phyloP scores from a whole-genome alignment of 2,797 vertebrate species.

The Sebastes trivittatus region DNA sequence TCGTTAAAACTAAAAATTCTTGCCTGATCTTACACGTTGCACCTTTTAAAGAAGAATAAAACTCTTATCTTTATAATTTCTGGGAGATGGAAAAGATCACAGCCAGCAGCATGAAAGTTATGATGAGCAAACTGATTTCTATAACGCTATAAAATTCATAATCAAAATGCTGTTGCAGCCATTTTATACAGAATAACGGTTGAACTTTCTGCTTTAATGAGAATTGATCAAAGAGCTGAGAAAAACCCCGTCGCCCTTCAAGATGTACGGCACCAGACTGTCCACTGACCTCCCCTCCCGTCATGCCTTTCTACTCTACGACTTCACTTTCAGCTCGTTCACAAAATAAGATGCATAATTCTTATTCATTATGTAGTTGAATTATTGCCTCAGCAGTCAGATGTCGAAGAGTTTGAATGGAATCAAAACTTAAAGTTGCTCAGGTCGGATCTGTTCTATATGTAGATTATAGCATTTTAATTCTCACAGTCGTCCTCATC shows the following conservation, averaged over 20 bases:
- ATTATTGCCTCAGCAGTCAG: neutral
- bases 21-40: no score
- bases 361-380: neutral
- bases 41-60: neutral
- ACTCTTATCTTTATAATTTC: neutral
- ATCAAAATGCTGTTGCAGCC: neutral
- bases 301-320: neutral
- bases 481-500: neutral
- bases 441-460: neutral
- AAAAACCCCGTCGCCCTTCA: slow-evolving; percentile 23
- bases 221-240: slow-evolving; percentile 47
- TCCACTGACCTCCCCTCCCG: neutral
- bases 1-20: no score
- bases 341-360: neutral
- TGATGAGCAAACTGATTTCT: neutral
- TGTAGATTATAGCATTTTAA: neutral
- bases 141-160: neutral
- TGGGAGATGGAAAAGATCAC: neutral
- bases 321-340: neutral
- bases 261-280: neutral
- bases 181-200: neutral
- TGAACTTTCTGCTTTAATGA: slow-evolving; percentile 43
- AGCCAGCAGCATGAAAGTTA: neutral
- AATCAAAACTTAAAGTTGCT: no score
- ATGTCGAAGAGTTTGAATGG: neutral